phyloP scores from a whole-genome alignment of 92 coral and sea anemone species.

The Zoanthus sansibaricus region DNA sequence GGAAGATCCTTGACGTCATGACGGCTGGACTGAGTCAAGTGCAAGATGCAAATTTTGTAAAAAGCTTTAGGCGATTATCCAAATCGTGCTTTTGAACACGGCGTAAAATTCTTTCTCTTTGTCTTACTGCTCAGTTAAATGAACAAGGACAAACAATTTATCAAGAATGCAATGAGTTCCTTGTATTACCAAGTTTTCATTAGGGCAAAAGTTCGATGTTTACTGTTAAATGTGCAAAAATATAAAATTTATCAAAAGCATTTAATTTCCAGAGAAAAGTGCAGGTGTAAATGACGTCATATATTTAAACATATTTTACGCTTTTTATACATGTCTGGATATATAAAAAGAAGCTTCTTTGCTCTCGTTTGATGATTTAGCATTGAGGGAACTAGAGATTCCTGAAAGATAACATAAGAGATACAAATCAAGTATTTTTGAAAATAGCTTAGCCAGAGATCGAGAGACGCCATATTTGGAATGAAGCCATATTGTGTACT shows the following conservation, averaged over 20 bases:
- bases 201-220: not conserved
- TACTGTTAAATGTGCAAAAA: not conserved
- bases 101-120: not conserved
- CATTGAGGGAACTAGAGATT: not conserved
- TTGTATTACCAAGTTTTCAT: not conserved
- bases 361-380: not conserved
- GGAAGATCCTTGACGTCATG: not conserved
- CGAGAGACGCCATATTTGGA: not conserved
- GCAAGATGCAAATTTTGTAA: not conserved
- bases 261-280: not conserved
- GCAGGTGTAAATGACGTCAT: constrained; percentile 40
- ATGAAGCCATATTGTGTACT: not conserved
- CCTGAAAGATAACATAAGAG: not conserved
- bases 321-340: not conserved
- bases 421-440: not conserved
- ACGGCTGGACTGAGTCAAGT: constrained; percentile 6
- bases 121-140: not conserved
- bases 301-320: not conserved
- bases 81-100: not conserved
- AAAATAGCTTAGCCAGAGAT: not conserved
- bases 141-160: not conserved
- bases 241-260: not conserved
- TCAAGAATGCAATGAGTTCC: not conserved
- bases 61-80: not conserved
- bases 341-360: not conserved